Percentiles rank a stretch among this genome's conserved stretches.
Evolutionary conservation across 2,797 vertebrate genomes (phyloP).

Genomic region (Chiroxiphia lanceolata): DNA sequence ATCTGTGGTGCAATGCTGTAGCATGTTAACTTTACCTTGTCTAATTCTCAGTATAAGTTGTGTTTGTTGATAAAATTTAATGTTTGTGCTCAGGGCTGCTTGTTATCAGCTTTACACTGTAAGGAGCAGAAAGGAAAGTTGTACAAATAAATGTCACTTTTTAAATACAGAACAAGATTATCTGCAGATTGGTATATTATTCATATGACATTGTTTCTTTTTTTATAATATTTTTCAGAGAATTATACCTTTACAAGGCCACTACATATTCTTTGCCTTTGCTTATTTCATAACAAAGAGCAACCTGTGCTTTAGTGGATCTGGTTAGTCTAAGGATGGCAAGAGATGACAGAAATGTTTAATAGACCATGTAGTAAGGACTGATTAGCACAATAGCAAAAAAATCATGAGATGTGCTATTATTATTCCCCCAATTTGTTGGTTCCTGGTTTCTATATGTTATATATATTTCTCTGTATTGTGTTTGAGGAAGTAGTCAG

Average conservation of each 20-base stretch:
- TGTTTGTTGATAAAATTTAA: not conserved
- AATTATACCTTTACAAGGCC: not conserved
- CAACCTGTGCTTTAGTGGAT: not conserved
- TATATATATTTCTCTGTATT: not conserved
- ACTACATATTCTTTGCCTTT: not conserved
- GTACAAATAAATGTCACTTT: not conserved
- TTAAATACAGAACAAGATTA: not conserved
- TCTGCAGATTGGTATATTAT: not conserved
- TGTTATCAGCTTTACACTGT: not conserved
- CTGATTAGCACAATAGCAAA: not conserved
- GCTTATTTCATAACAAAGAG: not conserved
- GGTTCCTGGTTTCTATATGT: slow-evolving; percentile 6
- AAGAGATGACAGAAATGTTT: not conserved
- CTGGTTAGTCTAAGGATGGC: not conserved
- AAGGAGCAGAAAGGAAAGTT: not conserved
- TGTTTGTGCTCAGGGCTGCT: not conserved
- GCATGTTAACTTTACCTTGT: not conserved
- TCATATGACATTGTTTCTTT: not conserved
- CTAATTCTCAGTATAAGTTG: not conserved
- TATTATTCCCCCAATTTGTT: not conserved
- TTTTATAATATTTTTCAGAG: not conserved
- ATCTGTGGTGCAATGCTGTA: not conserved
- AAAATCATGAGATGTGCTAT: slow-evolving; percentile 19
- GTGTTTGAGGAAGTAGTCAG: slow-evolving; percentile 35
- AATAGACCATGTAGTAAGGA: not conserved